Evolutionary conservation across 2,888 invertebrate genomes (phyloP), one percentile per base, ranked within the genome.

Genomic region (Saturnia japonica): DNA sequence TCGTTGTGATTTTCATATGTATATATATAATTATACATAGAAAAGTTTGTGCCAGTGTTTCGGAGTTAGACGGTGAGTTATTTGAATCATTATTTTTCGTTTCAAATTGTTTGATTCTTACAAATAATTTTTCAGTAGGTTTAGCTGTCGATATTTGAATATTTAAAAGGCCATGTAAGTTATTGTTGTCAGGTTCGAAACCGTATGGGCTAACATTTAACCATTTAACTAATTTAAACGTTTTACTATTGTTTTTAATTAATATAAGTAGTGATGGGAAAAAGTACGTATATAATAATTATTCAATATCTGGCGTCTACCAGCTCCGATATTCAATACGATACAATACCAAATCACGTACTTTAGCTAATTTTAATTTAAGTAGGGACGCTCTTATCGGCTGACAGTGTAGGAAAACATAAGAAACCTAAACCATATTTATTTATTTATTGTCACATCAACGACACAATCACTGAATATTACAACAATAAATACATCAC

Each of bases 1-100:
- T 28, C 28, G 12, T 60, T 25, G 14, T 54, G 25, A 60, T 60
- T 28, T 28, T 28, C 19, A 6, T 60, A 28, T 60, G 14, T 60
- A 60, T 60, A 60, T 60, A 16, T 28, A 2, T 60, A 28, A 60
- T 28, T 28, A 4, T 64, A n/a, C 40, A 40, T 40, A 40, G 9
- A 34, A 19, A 64, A 40, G 64, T 64, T n/a, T 64, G 19, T n/a
- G 64, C 19, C 40, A 64, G 40, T 64, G 40, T n/a, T 64, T 8
- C 40, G 40, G 22, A 64, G n/a, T n/a, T n/a, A 64, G 64, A 40
- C 9, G 64, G 64, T 64, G 19, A 64, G 64, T 64, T 64, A 57
- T 22, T 60, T 12, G 45, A 45, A 4, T 62, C 1, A 54, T 1
- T 54, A 54, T 54, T n/a, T 54, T 54, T 22, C 12, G 1, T 19